These are phyloP conservation scores for Euspilapteryx auroguttella DNA, from an alignment of 2,888 invertebrate species.

Conservation along the genomic window DNA sequence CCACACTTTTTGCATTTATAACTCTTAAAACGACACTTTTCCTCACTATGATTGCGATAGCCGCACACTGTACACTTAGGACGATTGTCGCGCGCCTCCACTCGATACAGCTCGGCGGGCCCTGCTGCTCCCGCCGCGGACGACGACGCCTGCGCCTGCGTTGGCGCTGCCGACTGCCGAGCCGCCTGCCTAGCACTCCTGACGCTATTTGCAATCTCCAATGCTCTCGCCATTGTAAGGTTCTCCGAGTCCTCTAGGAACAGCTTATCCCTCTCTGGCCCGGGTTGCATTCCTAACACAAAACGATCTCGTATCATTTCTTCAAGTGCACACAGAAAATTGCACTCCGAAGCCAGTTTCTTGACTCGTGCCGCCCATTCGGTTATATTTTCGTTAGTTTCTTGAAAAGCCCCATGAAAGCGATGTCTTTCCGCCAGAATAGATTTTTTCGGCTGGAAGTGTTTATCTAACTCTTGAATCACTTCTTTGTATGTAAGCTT, in stretches of 20 bases:
- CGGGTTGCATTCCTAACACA: not conserved
- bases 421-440: not conserved
- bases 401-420: not conserved
- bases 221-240: not conserved
- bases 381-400: not conserved
- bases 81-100: not conserved
- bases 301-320: not conserved
- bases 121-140: not conserved
- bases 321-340: not conserved
- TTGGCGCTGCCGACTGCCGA: not conserved
- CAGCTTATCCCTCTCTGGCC: not conserved
- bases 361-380: not conserved
- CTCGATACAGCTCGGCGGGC: not conserved
- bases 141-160: not conserved
- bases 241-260: not conserved
- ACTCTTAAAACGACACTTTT: not conserved
- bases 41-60: not conserved
- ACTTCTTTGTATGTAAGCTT: too few relatives aligned
- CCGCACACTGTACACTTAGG: not conserved
- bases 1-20: not conserved
- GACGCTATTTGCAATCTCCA: not conserved
- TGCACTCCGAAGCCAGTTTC: not conserved
- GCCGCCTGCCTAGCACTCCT: not conserved
- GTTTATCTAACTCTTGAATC: not conserved
- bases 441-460: not conserved